phyloP scores from a whole-genome alignment of 2,113 vertebrate species.

The Mustela lutreola region DNA sequence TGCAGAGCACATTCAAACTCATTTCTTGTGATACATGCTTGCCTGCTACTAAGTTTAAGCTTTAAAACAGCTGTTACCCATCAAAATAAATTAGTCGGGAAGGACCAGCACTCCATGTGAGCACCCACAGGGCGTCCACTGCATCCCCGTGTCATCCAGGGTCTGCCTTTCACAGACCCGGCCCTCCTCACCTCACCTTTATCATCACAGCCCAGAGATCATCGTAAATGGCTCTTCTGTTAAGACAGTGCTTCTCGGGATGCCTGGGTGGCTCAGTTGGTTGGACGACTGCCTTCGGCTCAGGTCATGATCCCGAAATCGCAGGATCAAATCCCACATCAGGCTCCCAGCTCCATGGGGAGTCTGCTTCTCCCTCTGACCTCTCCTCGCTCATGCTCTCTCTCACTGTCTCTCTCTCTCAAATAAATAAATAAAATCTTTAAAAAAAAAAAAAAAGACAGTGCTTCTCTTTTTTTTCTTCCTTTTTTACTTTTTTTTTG shows the following conservation, averaged over 20 bases:
- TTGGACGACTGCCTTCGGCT: no score
- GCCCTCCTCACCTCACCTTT: not conserved
- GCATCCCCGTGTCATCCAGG: not conserved
- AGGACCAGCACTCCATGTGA: not conserved
- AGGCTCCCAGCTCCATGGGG: no score
- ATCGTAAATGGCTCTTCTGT: not conserved
- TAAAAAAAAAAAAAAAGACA: not conserved
- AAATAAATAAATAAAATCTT: no score
- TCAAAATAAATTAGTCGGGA: slow-evolving; percentile 41
- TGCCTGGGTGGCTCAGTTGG: no score
- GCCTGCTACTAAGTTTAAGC: slow-evolving; percentile 44
- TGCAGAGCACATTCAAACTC: slow-evolving; percentile 29
- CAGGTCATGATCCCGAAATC: no score
- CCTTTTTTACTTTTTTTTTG: not conserved
- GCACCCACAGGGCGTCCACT: not conserved
- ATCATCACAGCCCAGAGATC: not conserved
- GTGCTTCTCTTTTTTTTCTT: not conserved
- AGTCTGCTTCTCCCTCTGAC: no score
- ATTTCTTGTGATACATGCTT: slow-evolving; percentile 34
- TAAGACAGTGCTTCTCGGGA: not conserved
- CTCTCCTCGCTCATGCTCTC: no score
- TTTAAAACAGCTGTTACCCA: slow-evolving; percentile 48
- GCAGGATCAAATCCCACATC: no score
- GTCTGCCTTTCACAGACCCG: not conserved
- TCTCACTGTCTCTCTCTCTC: no score